Percentiles rank a stretch among this genome's conserved stretches.
Evolutionary conservation across 1,140 invertebrate genomes (phyloP).

Genomic region (Wasmannia auropunctata): DNA sequence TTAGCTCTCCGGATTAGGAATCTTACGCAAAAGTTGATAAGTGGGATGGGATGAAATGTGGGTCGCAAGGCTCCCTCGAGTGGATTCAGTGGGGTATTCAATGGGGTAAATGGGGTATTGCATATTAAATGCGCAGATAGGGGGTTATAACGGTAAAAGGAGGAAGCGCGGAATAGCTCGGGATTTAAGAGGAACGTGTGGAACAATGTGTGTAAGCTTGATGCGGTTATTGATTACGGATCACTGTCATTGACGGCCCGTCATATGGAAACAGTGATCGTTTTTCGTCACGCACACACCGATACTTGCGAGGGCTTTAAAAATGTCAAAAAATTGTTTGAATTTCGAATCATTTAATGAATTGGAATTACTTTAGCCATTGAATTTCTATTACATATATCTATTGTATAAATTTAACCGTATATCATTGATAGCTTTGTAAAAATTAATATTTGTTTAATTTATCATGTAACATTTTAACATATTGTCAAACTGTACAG

Average conservation of each 20-base stretch:
- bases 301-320: background rate
- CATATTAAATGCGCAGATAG: conserved; percentile 78
- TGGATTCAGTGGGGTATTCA: conserved; percentile 76
- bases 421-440: background rate
- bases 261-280: conserved; percentile 74
- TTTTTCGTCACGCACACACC: conserved; percentile 63
- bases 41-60: conserved; percentile 72
- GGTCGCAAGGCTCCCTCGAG: conserved; percentile 74
- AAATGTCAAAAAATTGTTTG: conserved; percentile 2
- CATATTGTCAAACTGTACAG: background rate
- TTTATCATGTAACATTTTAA: background rate
- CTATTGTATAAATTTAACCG: background rate
- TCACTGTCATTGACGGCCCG: conserved; percentile 81
- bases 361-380: background rate
- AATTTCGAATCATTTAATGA: background rate
- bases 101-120: conserved; percentile 81
- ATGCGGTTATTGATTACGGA: conserved; percentile 82
- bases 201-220: conserved; percentile 78
- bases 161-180: conserved; percentile 49
- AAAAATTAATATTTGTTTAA: background rate
- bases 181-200: conserved; percentile 63
- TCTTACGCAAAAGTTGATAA: conserved; percentile 63
- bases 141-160: conserved; percentile 68
- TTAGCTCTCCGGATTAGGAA: conserved; percentile 66
- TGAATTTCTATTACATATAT: background rate